These are phyloP conservation scores for Carlito syrichta DNA, from an alignment of 2,113 vertebrate genomes.

Conservation along the genomic window DNA sequence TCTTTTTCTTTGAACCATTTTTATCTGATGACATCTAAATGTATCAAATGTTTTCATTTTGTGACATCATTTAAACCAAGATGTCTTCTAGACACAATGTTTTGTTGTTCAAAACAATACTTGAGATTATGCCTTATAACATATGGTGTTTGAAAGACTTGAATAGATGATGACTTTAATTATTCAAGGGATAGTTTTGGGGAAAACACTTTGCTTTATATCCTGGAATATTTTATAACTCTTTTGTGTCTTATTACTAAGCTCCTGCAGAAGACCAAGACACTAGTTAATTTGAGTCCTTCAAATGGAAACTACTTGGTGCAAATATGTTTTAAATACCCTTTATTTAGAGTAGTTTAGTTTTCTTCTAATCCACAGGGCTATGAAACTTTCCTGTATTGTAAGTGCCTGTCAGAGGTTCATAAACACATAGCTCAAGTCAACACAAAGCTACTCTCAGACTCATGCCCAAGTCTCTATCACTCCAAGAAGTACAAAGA, in stretches of 20 bases:
- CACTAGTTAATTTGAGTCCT: neutral
- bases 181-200: neutral
- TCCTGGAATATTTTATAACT: neutral
- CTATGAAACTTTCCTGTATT: neutral
- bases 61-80: neutral
- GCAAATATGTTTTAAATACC: neutral
- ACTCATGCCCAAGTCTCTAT: fast-evolving
- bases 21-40: neutral
- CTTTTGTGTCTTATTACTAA: neutral
- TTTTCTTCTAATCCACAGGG: neutral
- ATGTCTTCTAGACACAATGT: neutral
- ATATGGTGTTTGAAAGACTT: neutral
- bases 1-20: neutral
- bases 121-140: neutral
- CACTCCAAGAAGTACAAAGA: neutral
- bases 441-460: neutral
- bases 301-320: neutral
- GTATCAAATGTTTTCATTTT: neutral
- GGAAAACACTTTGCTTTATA: neutral
- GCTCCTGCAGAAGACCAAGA: neutral
- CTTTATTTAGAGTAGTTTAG: neutral
- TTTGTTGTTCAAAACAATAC: neutral
- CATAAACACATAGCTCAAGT: neutral
- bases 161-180: neutral
- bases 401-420: neutral